These are phyloP conservation scores for Gulo gulo DNA, from an alignment of 2,113 vertebrate species.

Conservation along the genomic window DNA sequence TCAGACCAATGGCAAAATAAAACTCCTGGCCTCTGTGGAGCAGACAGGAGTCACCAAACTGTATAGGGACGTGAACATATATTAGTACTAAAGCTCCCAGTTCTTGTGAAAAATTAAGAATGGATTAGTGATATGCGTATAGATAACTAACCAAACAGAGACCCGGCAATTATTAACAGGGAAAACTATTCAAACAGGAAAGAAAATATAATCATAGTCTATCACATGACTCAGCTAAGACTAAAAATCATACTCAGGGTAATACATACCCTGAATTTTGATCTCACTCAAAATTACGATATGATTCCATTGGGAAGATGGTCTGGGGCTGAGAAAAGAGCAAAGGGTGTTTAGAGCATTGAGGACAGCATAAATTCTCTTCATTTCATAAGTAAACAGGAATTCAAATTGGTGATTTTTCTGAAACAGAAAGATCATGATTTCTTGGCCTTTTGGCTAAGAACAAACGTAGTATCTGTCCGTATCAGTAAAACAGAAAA, in stretches of 20 bases:
- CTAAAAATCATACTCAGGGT: not conserved
- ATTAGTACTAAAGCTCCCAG: not conserved
- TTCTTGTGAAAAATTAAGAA: not conserved
- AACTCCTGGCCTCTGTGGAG: not conserved
- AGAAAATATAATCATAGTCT: not conserved
- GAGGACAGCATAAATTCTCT: not conserved
- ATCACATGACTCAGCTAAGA: not conserved
- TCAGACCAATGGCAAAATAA: not conserved
- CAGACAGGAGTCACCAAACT: not conserved
- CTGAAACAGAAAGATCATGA: not conserved
- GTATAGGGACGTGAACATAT: not conserved
- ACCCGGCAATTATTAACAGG: not conserved
- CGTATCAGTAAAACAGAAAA: constrained; percentile 1
- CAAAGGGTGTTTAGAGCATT: not conserved
- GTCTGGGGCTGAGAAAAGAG: not conserved
- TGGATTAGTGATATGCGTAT: not conserved
- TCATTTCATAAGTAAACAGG: not conserved
- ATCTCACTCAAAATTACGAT: not conserved
- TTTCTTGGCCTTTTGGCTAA: not conserved
- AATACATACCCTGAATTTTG: not conserved
- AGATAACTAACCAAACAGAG: not conserved
- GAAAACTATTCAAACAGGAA: not conserved
- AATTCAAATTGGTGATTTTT: not conserved
- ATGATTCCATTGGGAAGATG: not conserved
- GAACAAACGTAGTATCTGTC: not conserved